Conservation (phyloP, 2,797 vertebrate species). For the Mionectes olivaceus region DNA sequence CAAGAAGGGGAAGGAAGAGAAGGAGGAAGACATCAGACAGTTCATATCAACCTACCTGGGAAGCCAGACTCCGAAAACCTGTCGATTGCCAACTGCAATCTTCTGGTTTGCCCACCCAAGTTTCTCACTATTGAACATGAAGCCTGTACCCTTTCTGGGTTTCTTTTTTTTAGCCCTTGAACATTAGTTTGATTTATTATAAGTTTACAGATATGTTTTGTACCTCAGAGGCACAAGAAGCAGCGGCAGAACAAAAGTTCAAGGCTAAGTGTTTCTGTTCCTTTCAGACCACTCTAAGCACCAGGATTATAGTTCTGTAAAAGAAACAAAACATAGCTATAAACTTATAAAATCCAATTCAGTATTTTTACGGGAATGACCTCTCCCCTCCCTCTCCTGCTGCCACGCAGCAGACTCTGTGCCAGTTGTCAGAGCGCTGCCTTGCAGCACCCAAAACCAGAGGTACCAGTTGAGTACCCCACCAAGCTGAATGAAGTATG, state of each 20-base stretch:
- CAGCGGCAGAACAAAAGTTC: slow-evolving; percentile 72
- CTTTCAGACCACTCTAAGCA: slow-evolving; percentile 73
- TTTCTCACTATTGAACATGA: slow-evolving; percentile 36
- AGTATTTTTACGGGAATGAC: background rate
- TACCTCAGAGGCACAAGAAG: slow-evolving; percentile 70
- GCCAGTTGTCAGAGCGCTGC: accelerated
- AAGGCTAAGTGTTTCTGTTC: slow-evolving; percentile 77
- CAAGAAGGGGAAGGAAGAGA: background rate
- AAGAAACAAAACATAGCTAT: slow-evolving; percentile 65
- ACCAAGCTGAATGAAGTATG: background rate
- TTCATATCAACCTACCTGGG: slow-evolving; percentile 24
- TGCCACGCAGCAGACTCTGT: background rate
- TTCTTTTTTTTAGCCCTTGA: slow-evolving; percentile 43
- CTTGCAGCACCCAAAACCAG: background rate
- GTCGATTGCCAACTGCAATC: slow-evolving; percentile 4
- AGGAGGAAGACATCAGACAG: background rate
- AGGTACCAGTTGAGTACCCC: background rate
- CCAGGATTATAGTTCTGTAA: slow-evolving; percentile 67
- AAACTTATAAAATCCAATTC: slow-evolving; percentile 68
- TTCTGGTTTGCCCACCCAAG: slow-evolving; percentile 43
- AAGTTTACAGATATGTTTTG: slow-evolving; percentile 75
- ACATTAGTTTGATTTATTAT: slow-evolving; percentile 4
- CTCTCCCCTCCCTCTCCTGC: slow-evolving; percentile 8
- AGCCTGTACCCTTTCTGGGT: slow-evolving; percentile 24
- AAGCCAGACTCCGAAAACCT: background rate